Conservation (phyloP, 1,140 invertebrate species). For the Drosophila suzukii region DNA sequence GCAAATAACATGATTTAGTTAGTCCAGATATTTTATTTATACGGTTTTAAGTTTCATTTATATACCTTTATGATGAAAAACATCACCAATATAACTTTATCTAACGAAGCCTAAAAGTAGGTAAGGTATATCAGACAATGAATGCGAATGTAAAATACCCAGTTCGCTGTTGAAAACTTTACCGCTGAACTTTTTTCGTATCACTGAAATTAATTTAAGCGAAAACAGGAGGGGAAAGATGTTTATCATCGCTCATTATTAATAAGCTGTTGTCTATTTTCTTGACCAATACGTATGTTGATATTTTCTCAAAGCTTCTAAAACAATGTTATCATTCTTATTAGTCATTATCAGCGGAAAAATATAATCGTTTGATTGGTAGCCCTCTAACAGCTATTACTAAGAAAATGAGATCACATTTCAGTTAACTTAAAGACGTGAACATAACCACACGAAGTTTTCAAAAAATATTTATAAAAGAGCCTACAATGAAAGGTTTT, state of each 20-base stretch:
- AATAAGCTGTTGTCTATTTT: conserved; percentile 31
- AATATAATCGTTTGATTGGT: conserved; percentile 11
- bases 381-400: conserved; percentile 8
- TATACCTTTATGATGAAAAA: background rate
- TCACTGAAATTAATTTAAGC: conserved; percentile 21
- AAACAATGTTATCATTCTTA: conserved; percentile 21
- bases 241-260: conserved; percentile 24
- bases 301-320: conserved; percentile 3
- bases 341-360: conserved; percentile 38
- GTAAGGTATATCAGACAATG: background rate
- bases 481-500: too few relatives aligned
- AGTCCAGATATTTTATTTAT: too few relatives aligned
- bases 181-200: conserved; percentile 1
- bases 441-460: background rate
- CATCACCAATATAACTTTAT: background rate
- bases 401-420: conserved; percentile 1
- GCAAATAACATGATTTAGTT: too few relatives aligned
- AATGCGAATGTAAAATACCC: background rate
- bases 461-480: too few relatives aligned
- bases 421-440: conserved; percentile 20
- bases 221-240: conserved; percentile 16
- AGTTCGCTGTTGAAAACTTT: background rate
- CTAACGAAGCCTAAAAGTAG: conserved; percentile 35
- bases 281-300: conserved; percentile 9
- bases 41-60: background rate